Evolutionary conservation across 2,888 invertebrate species (phyloP), one percentile per base, ranked within the genome.

Genomic region (Ceramica pisi): DNA sequence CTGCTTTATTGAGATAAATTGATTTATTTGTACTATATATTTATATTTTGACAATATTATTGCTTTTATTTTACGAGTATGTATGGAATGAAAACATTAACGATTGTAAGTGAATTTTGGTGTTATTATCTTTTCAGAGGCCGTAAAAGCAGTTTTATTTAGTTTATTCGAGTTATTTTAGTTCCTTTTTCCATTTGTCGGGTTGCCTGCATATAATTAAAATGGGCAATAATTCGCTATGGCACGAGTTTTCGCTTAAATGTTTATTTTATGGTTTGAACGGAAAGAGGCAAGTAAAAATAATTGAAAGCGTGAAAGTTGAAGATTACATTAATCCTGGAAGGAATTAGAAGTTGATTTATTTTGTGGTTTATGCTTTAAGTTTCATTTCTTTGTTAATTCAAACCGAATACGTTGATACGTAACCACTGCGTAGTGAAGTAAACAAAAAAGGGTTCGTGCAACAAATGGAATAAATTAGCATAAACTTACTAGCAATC

Each of bases 391-490:
- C 31, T 31, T 31, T 31, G 31, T 31, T 31, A 31, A 31, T 31
- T 31, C 31, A 31, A 31, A 2, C 4, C 6, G 31, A 3, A 31
- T 3, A 5, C 31, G 31, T n/a, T n/a, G n/a, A 63, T 23, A 67
- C 50, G n/a, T n/a, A 62, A 21, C 16, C 35, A 60, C 48, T 46
- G 14, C 53, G 38, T 38, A 71, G 63, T 41, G 74, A 71, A 71
- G 14, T 50, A 31, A 35, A 55, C 9, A 50, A 57, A 76, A 79
- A 78, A 60, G 60, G 62, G 50, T 79, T 71, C 69, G 75, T 71
- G 69, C 57, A 67, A 75, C 70, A 70, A 79, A 81, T 69, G 71
- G 66, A 16, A 56, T 75, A 71, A 46, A 82, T 79, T 71, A 48
- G 44, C 82, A 79, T 67, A 67, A 19, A 12, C 50, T 67, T 61